Conservation (phyloP, 2,797 vertebrate species). For the Syngnathus rostellatus region DNA sequence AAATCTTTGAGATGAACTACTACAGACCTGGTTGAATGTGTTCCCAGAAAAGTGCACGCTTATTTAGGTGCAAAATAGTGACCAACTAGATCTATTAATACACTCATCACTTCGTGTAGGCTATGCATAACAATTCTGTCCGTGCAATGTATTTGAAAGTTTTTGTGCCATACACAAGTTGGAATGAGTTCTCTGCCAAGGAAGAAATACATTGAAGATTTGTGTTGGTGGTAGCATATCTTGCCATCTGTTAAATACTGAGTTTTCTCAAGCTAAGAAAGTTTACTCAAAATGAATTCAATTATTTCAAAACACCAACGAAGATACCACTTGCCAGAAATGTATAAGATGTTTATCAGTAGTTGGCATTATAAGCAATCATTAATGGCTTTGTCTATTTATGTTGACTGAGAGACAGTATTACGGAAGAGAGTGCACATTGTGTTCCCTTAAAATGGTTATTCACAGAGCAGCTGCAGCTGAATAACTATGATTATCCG, state of each 20-base stretch:
- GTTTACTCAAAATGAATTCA: background rate
- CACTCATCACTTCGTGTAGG: background rate
- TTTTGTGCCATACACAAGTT: background rate
- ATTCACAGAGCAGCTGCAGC: conserved; percentile 16
- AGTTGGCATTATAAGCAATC: background rate
- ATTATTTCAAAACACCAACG: background rate
- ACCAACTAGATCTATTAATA: background rate
- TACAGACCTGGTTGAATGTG: background rate
- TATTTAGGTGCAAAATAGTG: background rate
- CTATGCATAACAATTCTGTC: background rate
- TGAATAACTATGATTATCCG: conserved; percentile 40
- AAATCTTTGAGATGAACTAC: background rate
- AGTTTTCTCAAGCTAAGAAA: background rate
- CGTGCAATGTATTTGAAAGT: background rate
- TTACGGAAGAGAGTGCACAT: conserved; percentile 30
- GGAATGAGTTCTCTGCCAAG: background rate
- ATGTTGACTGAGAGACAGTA: background rate
- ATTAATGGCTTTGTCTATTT: background rate
- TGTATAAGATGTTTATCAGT: background rate
- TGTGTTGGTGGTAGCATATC: background rate
- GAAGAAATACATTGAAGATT: background rate
- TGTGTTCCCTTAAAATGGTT: conserved; percentile 34
- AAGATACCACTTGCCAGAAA: background rate
- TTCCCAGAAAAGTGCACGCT: background rate
- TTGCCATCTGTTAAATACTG: background rate